phyloP scores from a whole-genome alignment of 1,140 invertebrate species.

The Drosophila ohnishii region DNA sequence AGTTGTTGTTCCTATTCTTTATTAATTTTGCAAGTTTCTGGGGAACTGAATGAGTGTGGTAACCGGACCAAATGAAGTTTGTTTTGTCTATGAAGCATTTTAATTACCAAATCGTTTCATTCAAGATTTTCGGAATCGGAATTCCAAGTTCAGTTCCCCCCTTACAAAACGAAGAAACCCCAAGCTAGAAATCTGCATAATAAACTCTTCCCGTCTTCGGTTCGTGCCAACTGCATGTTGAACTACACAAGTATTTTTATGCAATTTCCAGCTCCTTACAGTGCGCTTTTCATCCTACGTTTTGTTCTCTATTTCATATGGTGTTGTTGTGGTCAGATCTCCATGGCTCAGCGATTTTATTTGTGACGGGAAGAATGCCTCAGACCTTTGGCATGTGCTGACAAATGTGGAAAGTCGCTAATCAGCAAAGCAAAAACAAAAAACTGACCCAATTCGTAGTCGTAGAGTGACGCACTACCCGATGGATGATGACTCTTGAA shows the following conservation, averaged over 20 bases:
- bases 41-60: conserved; percentile 22
- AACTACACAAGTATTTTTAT: conserved; percentile 13
- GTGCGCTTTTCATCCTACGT: conserved; percentile 7
- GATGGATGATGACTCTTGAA: conserved; percentile 41
- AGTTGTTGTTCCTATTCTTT: conserved; percentile 9
- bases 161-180: conserved; percentile 37
- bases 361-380: conserved; percentile 39
- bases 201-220: conserved; percentile 9
- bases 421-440: conserved; percentile 55
- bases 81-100: conserved; percentile 45
- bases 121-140: conserved; percentile 33
- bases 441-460: conserved; percentile 62
- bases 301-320: conserved; percentile 22
- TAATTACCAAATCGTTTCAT: conserved; percentile 29
- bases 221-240: conserved; percentile 31
- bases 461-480: conserved; percentile 61
- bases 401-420: conserved; percentile 48
- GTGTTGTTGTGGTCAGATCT: conserved; percentile 26
- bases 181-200: conserved; percentile 38
- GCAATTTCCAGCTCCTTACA: conserved; percentile 20
- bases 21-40: conserved; percentile 32
- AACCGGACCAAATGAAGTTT: conserved; percentile 22
- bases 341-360: conserved; percentile 36
- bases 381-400: conserved; percentile 74
- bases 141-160: conserved; percentile 25